Base-by-base conservation (phyloP, 2,888 invertebrate genomes). In the Pachycephus smyrnensis region DNA sequence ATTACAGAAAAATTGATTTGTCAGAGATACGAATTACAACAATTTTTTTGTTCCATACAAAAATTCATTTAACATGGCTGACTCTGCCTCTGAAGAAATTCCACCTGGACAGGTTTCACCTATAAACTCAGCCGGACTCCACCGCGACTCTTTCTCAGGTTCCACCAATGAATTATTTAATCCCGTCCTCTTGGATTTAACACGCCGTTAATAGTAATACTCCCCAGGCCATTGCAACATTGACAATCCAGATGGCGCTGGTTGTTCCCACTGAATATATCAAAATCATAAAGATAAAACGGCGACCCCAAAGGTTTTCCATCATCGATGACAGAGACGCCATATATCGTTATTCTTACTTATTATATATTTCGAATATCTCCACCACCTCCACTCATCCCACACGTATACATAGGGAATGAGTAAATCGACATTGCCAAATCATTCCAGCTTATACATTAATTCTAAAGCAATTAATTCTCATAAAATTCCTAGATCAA, bases 61-160 rank as follows among this genome's bases (percentile, higher is more conserved):
- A 40, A 23, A 23, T 55, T 55, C 6, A 55, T 23, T 23, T 6
- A 55, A 40, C 40, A 40, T 15, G 40, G 40, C 15, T 15, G 15
- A 40, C 12, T 55, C 68, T 76, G 76, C 37, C 76, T 75, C 75
- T 36, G 69, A 32, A 32, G 71, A 32, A 71, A 71, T 71, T 71
- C 71, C 71, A 71, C 9, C 12, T 3, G 12, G 71, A 71, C 31
- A 31, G 71, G 32, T 71, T 15, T 31, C 31, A 71, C 71, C 71
- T 71, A 31, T 71, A 71, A 32, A 71, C 6, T 55, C 71, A 15
- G 6, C 12, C 30, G 31, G 15, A 32, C 71, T 11, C 9, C 15
- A 32, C 31, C 71, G 71, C 71, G 71, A 32, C 71, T 71, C 71
- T 71, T 32, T 23, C 40, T 55, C 40, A 55, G 23, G 23, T 55